Percentiles rank a stretch among this genome's conserved stretches.
Conservation (phyloP, 2,797 vertebrate species). For the Rhinatrema bivittatum region DNA sequence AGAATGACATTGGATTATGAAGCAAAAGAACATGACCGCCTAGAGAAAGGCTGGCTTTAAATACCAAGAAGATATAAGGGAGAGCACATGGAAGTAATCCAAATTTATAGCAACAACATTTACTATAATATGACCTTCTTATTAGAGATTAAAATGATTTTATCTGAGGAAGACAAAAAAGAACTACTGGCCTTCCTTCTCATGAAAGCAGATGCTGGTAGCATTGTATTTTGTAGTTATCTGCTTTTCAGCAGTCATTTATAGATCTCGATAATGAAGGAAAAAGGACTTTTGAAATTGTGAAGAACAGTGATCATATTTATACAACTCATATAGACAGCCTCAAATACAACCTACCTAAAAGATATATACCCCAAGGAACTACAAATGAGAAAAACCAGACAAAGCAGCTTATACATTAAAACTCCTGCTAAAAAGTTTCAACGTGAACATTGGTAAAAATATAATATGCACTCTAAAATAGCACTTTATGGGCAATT, state of each 20-base stretch:
- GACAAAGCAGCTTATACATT: no score
- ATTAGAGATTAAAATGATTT: constrained; percentile 21
- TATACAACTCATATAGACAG: no score
- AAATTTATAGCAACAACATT: constrained; percentile 27
- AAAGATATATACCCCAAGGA: no score
- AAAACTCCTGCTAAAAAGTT: no score
- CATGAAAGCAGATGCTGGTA: constrained; percentile 13
- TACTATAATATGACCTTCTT: constrained; percentile 15
- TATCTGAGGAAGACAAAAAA: constrained; percentile 30
- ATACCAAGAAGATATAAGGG: constrained; percentile 43
- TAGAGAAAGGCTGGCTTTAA: constrained; percentile 24
- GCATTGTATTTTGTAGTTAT: constrained; percentile 13
- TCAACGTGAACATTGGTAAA: no score
- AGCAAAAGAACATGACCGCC: constrained; percentile 21
- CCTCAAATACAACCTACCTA: no score
- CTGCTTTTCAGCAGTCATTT: constrained; percentile 9
- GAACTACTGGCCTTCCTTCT: constrained; percentile 26
- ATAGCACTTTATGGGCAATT: no score
- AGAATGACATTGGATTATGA: constrained; percentile 17
- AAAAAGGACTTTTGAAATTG: constrained; percentile 17
- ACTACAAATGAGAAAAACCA: no score
- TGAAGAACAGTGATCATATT: constrained; percentile 12
- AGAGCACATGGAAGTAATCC: constrained; percentile 32
- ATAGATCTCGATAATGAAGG: constrained; percentile 1
- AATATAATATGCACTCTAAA: no score